phyloP scores from a whole-genome alignment of 2,888 invertebrate species.

The Nemurella pictetii region DNA sequence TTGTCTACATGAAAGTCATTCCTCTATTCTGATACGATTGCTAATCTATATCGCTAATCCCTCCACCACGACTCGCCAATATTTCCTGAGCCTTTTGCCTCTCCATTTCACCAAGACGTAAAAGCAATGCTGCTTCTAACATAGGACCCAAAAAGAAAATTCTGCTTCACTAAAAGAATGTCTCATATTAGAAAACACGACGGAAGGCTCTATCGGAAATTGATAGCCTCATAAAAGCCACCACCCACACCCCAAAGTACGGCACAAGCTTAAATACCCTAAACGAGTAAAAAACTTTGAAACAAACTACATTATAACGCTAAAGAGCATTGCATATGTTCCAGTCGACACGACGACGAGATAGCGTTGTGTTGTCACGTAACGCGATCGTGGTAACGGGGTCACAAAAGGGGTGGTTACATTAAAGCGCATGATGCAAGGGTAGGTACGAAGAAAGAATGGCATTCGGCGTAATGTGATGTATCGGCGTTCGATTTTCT shows the following conservation, averaged over 20 bases:
- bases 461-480: neutral
- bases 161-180: neutral
- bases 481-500: neutral
- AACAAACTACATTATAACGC: neutral
- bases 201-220: neutral
- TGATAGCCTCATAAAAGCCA: neutral
- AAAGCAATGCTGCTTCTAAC: neutral
- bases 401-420: neutral
- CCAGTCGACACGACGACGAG: neutral
- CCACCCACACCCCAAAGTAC: neutral
- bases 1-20: no score
- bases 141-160: neutral
- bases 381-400: neutral
- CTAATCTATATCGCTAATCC: no score
- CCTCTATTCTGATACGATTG: no score
- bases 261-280: neutral
- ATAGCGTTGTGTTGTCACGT: neutral
- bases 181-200: neutral
- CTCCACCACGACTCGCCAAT: no score
- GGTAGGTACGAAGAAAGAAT: neutral
- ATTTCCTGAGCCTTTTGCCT: no score
- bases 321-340: neutral
- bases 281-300: neutral
- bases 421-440: neutral
- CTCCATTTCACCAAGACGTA: no score